Conservation (phyloP, 2,113 vertebrate species). For the Ramphastos sulfuratus region DNA sequence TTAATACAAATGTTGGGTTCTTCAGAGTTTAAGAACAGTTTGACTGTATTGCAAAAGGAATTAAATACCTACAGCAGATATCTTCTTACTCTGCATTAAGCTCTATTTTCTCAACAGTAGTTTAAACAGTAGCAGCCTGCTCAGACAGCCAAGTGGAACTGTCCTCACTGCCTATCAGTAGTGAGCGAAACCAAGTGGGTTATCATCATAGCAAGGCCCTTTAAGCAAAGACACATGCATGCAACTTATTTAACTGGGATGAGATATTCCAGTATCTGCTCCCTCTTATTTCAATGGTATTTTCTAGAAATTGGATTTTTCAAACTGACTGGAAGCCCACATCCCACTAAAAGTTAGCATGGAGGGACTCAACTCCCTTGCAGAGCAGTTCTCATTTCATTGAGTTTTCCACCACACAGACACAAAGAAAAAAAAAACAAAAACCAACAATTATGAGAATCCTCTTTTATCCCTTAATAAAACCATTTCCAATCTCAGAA, state of each 20-base stretch:
- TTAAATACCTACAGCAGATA: background rate
- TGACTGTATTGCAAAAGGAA: background rate
- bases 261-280: background rate
- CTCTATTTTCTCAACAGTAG: background rate
- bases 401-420: background rate
- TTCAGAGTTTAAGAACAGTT: background rate
- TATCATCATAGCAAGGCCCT: conserved; percentile 54
- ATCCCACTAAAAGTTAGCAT: background rate
- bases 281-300: background rate
- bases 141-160: conserved; percentile 70
- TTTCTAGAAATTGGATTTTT: background rate
- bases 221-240: background rate
- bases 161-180: conserved; percentile 48
- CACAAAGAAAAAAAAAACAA: background rate
- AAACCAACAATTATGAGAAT: background rate
- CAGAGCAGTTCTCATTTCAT: background rate
- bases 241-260: background rate
- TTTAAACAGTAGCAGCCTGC: background rate
- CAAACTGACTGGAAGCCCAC: background rate
- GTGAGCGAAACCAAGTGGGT: conserved; percentile 57
- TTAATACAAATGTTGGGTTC: background rate
- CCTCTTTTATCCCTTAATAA: background rate
- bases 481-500: background rate
- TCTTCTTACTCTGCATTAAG: background rate
- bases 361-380: background rate